Evolutionary conservation across 2,797 vertebrate genomes (phyloP), one percentile per base, ranked within the genome.

Genomic region (Pipistrellus pipistrellus): DNA sequence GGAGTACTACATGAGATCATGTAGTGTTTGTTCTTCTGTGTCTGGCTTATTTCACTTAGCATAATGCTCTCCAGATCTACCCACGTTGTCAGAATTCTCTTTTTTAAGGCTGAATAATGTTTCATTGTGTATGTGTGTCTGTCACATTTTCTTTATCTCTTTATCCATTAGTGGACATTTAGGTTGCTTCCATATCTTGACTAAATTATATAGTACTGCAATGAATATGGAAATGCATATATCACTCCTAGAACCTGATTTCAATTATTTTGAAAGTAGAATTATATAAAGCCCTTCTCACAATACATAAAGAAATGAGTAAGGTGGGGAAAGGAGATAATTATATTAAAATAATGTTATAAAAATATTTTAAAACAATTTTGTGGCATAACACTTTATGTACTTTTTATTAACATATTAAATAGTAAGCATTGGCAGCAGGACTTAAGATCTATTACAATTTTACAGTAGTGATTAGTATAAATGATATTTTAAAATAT

Each of bases 401-500:
- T 85, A 30, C 10, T 57, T 80, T 78, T 90, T 64, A 85, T 77
- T 87, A 92, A 68, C 13, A 55, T 69, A 89, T 62, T 82, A 90
- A 92, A 75, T 72, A 88, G 38, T 48, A 94, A 82, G 23, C 20
- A 14, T 7, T n/a, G 68, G 51, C 44, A 68, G 57, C 68, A 86
- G 38, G 38, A 84, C 10, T 81, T 85, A 27, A 77, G 55, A 83
- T 80, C 68, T 57, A 68, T 75, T 25, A 82, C 73, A 90, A 82
- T 76, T 91, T 90, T 88, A 72, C 87, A 95, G 78, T 23, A 90
- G 25, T 77, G 27, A 59, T 80, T 92, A 59, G 8, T 51, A 30
- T 77, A 81, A 90, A 87, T 35, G 21, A 85, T 71, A 92, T 68
- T 90, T 95, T 95, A 18, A 92, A 92, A 73, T 95, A 88, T 73